These are phyloP conservation scores for Parascotia fuliginaria DNA, from an alignment of 2,888 invertebrate species.

Conservation along the genomic window DNA sequence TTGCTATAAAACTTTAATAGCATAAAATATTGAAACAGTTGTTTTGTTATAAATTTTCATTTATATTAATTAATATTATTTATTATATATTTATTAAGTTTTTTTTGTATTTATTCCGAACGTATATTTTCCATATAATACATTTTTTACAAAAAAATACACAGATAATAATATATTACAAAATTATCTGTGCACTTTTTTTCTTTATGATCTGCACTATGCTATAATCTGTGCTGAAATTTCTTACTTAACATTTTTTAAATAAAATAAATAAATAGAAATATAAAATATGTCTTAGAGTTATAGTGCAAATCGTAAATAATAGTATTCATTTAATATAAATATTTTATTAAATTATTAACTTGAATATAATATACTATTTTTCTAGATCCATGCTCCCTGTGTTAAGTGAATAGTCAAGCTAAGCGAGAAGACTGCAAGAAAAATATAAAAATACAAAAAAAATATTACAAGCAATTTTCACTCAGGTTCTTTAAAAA, in stretches of 20 bases:
- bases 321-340: neutral
- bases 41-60: too few species aligned
- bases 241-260: too few species aligned
- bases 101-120: too few species aligned
- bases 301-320: conserved; percentile 18
- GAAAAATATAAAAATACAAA: conserved; percentile 58
- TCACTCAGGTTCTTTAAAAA: conserved; percentile 73
- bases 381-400: conserved; percentile 92
- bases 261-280: too few species aligned
- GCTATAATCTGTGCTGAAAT: too few species aligned
- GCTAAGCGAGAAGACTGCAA: conserved; percentile 83
- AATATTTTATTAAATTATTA: conserved; percentile 14
- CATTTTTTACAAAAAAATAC: too few species aligned
- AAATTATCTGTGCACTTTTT: conserved; percentile 1
- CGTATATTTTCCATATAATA: too few species aligned
- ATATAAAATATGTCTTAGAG: neutral
- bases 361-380: conserved; percentile 41
- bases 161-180: too few species aligned
- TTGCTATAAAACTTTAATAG: too few species aligned
- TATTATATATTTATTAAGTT: too few species aligned
- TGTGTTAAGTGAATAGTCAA: conserved; percentile 91
- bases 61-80: too few species aligned
- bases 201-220: conserved; percentile 22
- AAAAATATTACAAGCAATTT: conserved; percentile 60
- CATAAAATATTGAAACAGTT: too few species aligned